Conservation (phyloP, 2,797 vertebrate genomes). For the Artibeus jamaicensis region DNA sequence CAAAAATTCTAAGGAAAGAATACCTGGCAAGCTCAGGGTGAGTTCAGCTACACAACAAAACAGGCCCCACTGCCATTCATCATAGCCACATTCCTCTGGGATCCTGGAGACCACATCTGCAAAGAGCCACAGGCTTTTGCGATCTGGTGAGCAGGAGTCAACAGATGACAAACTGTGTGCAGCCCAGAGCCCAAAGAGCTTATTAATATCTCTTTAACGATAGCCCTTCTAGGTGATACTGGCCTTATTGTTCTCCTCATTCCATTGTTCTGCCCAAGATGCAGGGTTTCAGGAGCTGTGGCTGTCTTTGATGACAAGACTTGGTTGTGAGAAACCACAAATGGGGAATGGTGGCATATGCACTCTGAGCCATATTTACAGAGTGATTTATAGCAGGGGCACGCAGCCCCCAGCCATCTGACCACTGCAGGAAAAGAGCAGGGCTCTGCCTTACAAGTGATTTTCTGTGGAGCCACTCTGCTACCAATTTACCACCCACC, state of each 20-base stretch:
- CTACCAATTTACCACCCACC: neutral
- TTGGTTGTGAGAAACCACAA: neutral
- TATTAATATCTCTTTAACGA: neutral
- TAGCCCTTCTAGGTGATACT: neutral
- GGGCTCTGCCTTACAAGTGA: neutral
- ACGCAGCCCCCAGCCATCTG: neutral
- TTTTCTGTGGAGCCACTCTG: neutral
- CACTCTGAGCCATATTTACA: neutral
- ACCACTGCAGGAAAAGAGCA: neutral
- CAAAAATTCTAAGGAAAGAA: neutral
- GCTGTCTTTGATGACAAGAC: neutral
- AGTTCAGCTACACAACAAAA: neutral
- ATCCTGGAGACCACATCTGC: neutral
- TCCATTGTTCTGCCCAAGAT: neutral
- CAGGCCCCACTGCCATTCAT: neutral
- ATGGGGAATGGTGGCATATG: neutral
- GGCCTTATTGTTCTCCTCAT: neutral
- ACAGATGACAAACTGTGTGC: neutral
- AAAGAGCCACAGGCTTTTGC: neutral
- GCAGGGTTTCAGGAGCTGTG: neutral
- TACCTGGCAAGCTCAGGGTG: neutral
- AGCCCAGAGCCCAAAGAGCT: neutral
- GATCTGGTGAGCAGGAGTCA: neutral
- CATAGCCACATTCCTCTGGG: neutral
- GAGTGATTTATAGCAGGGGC: neutral